Percentiles rank a stretch among this genome's conserved stretches.
Conservation (phyloP, 2,797 vertebrate species). For the Smutsia gigantea region DNA sequence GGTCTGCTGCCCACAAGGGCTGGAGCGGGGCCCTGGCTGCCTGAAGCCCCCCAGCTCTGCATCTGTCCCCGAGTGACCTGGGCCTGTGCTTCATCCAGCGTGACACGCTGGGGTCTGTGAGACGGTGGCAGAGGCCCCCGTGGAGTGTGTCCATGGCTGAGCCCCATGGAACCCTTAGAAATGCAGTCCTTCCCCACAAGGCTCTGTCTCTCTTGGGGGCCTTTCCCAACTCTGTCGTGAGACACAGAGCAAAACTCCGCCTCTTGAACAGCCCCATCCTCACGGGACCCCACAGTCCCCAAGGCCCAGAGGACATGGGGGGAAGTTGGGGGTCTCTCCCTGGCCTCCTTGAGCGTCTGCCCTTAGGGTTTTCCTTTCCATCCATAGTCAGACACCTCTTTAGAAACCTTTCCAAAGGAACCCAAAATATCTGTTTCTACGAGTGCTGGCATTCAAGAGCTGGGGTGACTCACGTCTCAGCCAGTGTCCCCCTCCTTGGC, state of each 20-base stretch:
- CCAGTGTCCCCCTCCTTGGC: neutral
- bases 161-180: neutral
- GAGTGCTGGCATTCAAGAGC: neutral
- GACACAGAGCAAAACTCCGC: neutral
- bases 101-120: neutral
- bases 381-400: fast-evolving
- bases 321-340: neutral
- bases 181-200: fast-evolving
- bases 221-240: fast-evolving
- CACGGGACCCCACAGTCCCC: neutral
- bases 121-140: neutral
- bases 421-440: neutral
- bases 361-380: neutral
- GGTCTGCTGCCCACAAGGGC: neutral
- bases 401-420: neutral
- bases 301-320: neutral
- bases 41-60: neutral
- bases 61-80: neutral
- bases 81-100: neutral
- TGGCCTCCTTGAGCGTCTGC: fast-evolving
- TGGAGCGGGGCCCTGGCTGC: no score
- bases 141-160: fast-evolving
- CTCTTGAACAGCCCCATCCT: no score
- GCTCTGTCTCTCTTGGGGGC: neutral
- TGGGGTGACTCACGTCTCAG: neutral